phyloP scores from a whole-genome alignment of 2,113 vertebrate species.

The Camelus dromedarius region DNA sequence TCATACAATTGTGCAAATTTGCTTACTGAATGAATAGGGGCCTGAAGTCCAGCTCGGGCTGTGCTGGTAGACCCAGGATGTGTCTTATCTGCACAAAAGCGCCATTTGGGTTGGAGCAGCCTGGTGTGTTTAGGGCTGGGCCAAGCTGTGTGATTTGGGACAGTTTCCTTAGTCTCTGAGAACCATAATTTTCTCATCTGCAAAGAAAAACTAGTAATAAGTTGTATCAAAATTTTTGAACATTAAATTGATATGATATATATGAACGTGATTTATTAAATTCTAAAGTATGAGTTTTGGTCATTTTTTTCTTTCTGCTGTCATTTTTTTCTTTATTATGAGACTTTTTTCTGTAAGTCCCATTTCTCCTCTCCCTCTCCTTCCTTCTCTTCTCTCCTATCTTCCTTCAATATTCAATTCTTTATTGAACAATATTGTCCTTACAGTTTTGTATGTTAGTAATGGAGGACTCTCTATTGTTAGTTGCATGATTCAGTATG shows the following conservation, averaged over 20 bases:
- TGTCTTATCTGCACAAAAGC: neutral
- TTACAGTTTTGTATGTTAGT: constrained; percentile 31
- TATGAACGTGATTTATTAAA: constrained; percentile 11
- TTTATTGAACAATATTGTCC: neutral
- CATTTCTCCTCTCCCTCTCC: neutral
- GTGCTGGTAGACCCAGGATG: neutral
- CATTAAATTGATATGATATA: neutral
- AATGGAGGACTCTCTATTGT: neutral
- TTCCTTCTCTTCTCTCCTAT: neutral
- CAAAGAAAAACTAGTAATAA: neutral
- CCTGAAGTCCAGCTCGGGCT: neutral
- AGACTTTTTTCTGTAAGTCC: neutral
- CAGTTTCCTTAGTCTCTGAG: neutral
- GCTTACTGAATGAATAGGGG: neutral
- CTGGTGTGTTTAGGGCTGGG: neutral
- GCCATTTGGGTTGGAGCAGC: neutral
- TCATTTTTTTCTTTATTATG: neutral
- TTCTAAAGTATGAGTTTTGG: neutral
- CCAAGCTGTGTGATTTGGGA: neutral
- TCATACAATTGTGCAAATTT: neutral
- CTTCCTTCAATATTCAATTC: neutral
- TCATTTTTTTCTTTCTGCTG: neutral
- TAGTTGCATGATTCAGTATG: neutral
- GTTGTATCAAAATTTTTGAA: neutral
- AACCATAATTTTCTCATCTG: neutral